Percentiles rank a stretch among this genome's conserved stretches.
Conservation (phyloP, 1,140 invertebrate species). For the Cydia pomonella region DNA sequence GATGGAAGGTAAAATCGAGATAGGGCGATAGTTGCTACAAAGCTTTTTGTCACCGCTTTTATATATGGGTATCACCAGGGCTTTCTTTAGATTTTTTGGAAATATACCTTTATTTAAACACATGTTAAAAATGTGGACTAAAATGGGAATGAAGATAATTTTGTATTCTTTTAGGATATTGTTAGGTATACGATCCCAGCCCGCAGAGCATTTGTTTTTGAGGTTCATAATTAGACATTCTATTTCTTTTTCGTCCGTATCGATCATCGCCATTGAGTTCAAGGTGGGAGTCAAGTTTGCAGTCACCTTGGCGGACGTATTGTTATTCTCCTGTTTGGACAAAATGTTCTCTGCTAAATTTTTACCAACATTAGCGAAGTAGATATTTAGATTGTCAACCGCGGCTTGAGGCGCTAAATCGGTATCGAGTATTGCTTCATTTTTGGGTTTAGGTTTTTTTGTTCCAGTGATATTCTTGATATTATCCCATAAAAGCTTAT, state of each 20-base stretch:
- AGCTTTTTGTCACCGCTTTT: background rate
- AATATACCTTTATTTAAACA: background rate
- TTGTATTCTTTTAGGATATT: background rate
- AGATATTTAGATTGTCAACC: background rate
- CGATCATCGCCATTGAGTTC: background rate
- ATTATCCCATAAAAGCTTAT: background rate
- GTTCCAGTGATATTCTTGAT: background rate
- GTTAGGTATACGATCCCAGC: background rate
- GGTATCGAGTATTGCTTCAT: background rate
- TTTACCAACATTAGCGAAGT: too few relatives aligned
- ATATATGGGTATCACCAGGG: background rate
- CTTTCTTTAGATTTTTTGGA: background rate
- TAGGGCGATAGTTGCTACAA: too few relatives aligned
- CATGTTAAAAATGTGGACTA: background rate
- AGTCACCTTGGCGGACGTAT: background rate
- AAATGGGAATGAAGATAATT: background rate
- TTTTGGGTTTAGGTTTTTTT: background rate
- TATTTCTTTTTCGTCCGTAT: conserved; percentile 1
- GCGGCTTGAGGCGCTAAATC: background rate
- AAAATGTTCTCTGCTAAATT: background rate
- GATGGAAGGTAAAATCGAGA: background rate
- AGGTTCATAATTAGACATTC: background rate
- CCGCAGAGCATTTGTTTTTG: background rate
- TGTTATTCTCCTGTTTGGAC: background rate
- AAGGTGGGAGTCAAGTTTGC: background rate